Evolutionary conservation across 2,888 invertebrate genomes (phyloP).

Genomic region (Pandemis cinnamomeana): DNA sequence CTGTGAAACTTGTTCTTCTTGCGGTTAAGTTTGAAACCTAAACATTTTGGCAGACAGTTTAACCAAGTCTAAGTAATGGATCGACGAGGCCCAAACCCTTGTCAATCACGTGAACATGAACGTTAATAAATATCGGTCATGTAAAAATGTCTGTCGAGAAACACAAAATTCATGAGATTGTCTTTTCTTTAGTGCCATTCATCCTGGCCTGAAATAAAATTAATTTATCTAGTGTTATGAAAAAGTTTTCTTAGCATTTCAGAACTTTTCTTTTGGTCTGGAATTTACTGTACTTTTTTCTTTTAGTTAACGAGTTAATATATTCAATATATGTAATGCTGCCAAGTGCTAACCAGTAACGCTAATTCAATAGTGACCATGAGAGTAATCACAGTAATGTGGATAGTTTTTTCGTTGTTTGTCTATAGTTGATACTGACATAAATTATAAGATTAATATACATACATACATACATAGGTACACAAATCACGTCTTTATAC

Average conservation of each 20-base stretch:
- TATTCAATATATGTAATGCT: too few species aligned
- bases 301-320: too few species aligned
- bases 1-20: not conserved
- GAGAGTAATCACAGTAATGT: too few species aligned
- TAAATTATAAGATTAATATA: too few species aligned
- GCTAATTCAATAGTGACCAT: too few species aligned
- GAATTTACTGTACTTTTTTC: not conserved
- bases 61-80: not conserved
- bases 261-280: not conserved
- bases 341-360: too few species aligned
- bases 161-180: not conserved
- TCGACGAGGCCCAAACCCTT: not conserved
- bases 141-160: not conserved
- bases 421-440: too few species aligned
- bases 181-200: not conserved
- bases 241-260: not conserved
- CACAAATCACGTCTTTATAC: too few species aligned
- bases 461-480: too few species aligned
- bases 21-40: not conserved
- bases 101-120: not conserved
- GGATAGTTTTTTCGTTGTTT: too few species aligned
- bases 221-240: conserved; percentile 1
- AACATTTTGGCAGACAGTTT: not conserved
- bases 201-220: conserved; percentile 4
- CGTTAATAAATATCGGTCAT: not conserved